phyloP scores from a whole-genome alignment of 2,113 vertebrate genomes.

The Columbina picui region DNA sequence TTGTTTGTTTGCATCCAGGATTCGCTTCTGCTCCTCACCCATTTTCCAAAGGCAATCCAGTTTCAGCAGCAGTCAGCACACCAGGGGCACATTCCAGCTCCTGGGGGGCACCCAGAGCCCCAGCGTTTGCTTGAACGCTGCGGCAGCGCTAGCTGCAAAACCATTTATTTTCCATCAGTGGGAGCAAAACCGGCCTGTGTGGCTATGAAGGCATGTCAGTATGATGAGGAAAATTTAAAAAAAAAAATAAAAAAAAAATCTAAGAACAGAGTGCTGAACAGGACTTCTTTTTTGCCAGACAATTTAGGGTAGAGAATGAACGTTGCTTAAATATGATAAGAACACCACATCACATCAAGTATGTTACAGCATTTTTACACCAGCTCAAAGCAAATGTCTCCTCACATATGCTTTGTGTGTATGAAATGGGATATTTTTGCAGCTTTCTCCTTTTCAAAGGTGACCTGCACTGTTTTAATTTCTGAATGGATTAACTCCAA shows the following conservation, averaged over 20 bases:
- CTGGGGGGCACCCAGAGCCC: neutral
- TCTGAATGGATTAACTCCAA: slow-evolving; percentile 28
- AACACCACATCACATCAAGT: neutral
- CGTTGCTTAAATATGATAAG: neutral
- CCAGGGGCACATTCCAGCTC: neutral
- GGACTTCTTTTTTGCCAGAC: neutral
- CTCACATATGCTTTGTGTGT: neutral
- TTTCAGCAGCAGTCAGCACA: neutral
- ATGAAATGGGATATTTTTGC: neutral
- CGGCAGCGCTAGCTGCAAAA: neutral
- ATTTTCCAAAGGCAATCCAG: neutral
- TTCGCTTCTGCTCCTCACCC: neutral
- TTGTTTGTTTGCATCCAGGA: neutral
- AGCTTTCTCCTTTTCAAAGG: slow-evolving; percentile 5
- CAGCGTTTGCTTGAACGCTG: neutral
- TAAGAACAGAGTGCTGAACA: neutral
- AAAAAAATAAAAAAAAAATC: neutral
- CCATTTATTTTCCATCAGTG: neutral
- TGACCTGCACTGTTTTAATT: slow-evolving; percentile 6
- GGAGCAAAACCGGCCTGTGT: neutral
- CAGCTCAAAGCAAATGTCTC: neutral
- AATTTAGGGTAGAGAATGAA: neutral
- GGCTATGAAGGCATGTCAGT: neutral
- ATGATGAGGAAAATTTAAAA: neutral
- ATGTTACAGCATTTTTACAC: neutral